Base-by-base conservation (phyloP, 64 coral and sea anemone genomes). In the Pocillopora verrucosa region DNA sequence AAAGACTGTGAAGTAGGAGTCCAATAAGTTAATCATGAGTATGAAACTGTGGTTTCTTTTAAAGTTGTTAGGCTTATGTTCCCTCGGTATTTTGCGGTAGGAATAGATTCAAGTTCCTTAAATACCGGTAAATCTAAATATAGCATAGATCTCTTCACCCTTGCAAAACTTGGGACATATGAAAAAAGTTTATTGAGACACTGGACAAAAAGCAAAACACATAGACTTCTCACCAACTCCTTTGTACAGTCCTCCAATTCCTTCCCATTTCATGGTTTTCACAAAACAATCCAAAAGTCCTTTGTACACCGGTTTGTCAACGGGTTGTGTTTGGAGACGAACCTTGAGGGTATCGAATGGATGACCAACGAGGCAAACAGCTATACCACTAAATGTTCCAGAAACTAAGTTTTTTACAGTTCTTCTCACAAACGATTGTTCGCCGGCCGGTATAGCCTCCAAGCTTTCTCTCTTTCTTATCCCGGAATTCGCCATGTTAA, bases 251-350 rank as follows among this genome's bases (percentile, higher is more conserved):
- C 94, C 94, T 34, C 94, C 94, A 63, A 96, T 96, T 9, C 94
- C 94, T 93, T 96, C 94, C 94, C 94, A 96, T 83, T 96, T 96
- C 83, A 96, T 65, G 3, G 94, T 96, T 77, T 96, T 96, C 3
- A 96, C n/a, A 75, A 96, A 96, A 25, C 94, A 96, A 80, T 96
- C 94, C 17, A 89, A 56, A 0, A 96, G 75, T 25, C 94, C 94
- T 77, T 82, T 90, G 56, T 96, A 96, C 34, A 96, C 88, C 1
- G 94, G 94, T 10, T 83, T 70, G 11, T 93, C 91, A 16, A 96
- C 83, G 13, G 94, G 94, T 15, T 96, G 94, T 76, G 94, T 96
- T 79, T 96, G 94, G 62, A 96, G 70, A 74, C 94, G 88, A 88
- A 96, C 94, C 88, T 96, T 96, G 1, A 96, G 88, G 9, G 94